These are phyloP conservation scores for Tiliacea aurago DNA, from an alignment of 2,888 invertebrate species.

Conservation along the genomic window DNA sequence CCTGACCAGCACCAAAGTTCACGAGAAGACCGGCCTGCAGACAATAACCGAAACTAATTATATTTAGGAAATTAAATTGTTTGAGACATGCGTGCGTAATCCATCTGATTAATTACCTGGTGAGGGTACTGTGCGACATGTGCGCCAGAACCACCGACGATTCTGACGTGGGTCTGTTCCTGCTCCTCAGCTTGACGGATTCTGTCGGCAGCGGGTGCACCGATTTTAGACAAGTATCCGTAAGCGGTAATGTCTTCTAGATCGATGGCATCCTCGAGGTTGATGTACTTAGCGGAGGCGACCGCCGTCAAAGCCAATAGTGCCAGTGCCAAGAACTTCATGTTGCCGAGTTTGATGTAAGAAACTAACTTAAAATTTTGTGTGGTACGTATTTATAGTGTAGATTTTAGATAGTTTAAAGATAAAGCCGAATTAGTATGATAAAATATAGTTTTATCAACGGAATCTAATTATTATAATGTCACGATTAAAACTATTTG, in stretches of 20 bases:
- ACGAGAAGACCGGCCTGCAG: constrained; percentile 58
- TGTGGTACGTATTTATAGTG: background rate
- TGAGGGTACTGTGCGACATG: constrained; percentile 63
- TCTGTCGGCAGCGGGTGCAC: constrained; percentile 60
- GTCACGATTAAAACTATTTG: too few relatives aligned
- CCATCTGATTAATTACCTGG: constrained; percentile 57
- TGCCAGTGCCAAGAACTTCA: constrained; percentile 44
- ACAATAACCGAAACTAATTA: background rate
- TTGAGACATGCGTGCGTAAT: background rate
- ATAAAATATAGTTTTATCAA: background rate
- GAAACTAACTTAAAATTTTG: background rate
- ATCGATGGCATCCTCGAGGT: constrained; percentile 41
- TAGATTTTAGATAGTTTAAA: background rate
- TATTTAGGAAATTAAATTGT: background rate
- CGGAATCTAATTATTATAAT: background rate
- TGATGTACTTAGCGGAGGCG: constrained; percentile 43
- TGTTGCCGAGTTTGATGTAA: constrained; percentile 8
- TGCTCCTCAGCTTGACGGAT: constrained; percentile 59
- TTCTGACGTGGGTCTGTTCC: constrained; percentile 52
- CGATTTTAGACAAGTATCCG: constrained; percentile 62
- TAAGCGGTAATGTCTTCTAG: constrained; percentile 60
- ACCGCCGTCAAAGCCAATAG: constrained; percentile 56
- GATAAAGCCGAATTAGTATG: background rate
- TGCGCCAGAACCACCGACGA: constrained; percentile 62
- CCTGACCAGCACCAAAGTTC: constrained; percentile 43